A percentile compares a stretch with the other conserved stretches of the same genome.
Conservation (phyloP, 2,888 invertebrate species). For the Drosophila pullipes region DNA sequence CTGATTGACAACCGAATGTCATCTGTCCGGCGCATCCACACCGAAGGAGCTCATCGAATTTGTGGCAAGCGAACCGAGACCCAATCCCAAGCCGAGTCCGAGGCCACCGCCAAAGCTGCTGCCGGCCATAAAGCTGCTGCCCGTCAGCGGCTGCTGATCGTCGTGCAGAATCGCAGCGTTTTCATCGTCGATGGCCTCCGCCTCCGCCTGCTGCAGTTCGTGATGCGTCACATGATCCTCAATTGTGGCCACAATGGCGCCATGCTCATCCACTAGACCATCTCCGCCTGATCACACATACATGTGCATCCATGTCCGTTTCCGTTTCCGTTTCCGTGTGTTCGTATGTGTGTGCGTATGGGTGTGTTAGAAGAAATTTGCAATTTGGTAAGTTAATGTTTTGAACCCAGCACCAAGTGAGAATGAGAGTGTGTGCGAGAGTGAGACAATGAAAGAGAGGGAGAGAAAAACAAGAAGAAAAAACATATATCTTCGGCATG, state of each 20-base stretch:
- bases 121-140: slow-evolving; percentile 79
- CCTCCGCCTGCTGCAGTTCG: slow-evolving; percentile 74
- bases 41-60: slow-evolving; percentile 81
- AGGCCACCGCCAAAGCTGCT: slow-evolving; percentile 75
- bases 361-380: slow-evolving; percentile 53
- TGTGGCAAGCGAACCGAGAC: slow-evolving; percentile 26
- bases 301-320: slow-evolving; percentile 8
- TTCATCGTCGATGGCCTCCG: slow-evolving; percentile 83
- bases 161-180: slow-evolving; percentile 84
- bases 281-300: slow-evolving; percentile 30
- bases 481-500: slow-evolving; percentile 1
- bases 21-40: slow-evolving; percentile 78
- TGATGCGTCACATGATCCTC: slow-evolving; percentile 75
- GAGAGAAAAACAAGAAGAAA: background rate
- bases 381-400: slow-evolving; percentile 58
- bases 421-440: background rate
- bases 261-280: slow-evolving; percentile 53
- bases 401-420: slow-evolving; percentile 47
- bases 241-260: slow-evolving; percentile 81
- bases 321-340: slow-evolving; percentile 21
- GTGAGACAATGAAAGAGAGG: background rate
- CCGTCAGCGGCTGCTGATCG: slow-evolving; percentile 84
- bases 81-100: slow-evolving; percentile 32
- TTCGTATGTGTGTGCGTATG: slow-evolving; percentile 27
- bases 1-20: slow-evolving; percentile 84